Conservation (phyloP, 2,888 invertebrate species). For the Caenorhabditis wallacei region DNA sequence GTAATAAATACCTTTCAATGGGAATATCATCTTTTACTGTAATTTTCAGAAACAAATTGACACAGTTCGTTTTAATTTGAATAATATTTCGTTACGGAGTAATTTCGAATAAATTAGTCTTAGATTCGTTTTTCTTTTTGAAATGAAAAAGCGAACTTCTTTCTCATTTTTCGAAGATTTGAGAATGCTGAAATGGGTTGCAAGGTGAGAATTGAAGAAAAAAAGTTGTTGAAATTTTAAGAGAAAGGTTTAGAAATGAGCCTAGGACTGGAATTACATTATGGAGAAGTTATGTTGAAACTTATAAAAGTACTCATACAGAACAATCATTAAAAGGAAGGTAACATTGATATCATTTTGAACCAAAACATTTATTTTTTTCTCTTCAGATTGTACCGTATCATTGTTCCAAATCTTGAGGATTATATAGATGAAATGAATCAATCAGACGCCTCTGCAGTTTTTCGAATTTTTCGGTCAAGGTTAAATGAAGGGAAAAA, state of each 20-base stretch:
- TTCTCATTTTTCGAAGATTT: slow-evolving; percentile 24
- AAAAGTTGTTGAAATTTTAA: neutral
- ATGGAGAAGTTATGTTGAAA: slow-evolving; percentile 9
- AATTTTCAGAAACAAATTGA: slow-evolving; percentile 27
- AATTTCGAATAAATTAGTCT: neutral
- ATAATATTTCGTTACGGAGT: neutral
- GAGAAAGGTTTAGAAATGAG: neutral
- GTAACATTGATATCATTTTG: neutral
- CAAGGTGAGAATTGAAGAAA: neutral
- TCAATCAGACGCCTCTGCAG: neutral
- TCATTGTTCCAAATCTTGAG: slow-evolving; percentile 21
- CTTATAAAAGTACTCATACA: neutral
- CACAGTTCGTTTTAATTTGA: neutral
- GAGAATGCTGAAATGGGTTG: slow-evolving; percentile 46
- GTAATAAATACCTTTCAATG: slow-evolving; percentile 52
- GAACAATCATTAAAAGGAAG: slow-evolving; percentile 32
- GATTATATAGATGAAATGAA: slow-evolving; percentile 6
- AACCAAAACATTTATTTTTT: neutral
- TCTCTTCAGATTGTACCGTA: slow-evolving; percentile 37
- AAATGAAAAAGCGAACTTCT: slow-evolving; percentile 25
- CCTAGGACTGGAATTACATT: neutral
- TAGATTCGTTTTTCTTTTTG: neutral
- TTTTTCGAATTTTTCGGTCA: slow-evolving; percentile 2
- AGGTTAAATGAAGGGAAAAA: neutral
- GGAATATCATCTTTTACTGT: slow-evolving; percentile 19